Evolutionary conservation across 2,888 invertebrate species (phyloP).

Genomic region (Cheilosia impressa): DNA sequence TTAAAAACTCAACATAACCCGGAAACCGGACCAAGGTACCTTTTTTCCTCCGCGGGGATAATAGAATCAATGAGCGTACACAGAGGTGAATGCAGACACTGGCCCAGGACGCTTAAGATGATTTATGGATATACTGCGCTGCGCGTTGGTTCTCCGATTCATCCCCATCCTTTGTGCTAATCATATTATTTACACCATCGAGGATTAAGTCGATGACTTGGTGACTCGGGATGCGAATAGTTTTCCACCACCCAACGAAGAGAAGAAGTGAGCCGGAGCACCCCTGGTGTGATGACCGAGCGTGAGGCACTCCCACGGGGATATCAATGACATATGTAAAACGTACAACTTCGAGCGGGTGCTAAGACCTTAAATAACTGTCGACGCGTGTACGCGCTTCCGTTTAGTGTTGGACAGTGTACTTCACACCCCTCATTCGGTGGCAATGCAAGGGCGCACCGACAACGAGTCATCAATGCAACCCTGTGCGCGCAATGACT

Average conservation of each 20-base stretch:
- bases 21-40: slow-evolving; percentile 43
- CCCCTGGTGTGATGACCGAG: slow-evolving; percentile 77
- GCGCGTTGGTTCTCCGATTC: slow-evolving; percentile 47
- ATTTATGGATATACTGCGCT: slow-evolving; percentile 66
- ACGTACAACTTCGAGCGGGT: slow-evolving; percentile 81
- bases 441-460: slow-evolving; percentile 12
- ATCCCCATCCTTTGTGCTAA: slow-evolving; percentile 80
- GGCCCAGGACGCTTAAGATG: slow-evolving; percentile 56
- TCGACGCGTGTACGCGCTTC: slow-evolving; percentile 80
- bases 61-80: slow-evolving; percentile 19
- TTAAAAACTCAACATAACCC: slow-evolving; percentile 36
- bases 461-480: slow-evolving; percentile 42
- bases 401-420: slow-evolving; percentile 59
- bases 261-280: slow-evolving; percentile 50
- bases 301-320: slow-evolving; percentile 83
- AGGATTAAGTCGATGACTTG: slow-evolving; percentile 83
- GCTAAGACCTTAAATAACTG: slow-evolving; percentile 82
- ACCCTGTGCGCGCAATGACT: slow-evolving; percentile 59
- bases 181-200: slow-evolving; percentile 84
- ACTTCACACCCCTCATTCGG: slow-evolving; percentile 61
- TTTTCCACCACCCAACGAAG: slow-evolving; percentile 58
- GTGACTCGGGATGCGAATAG: slow-evolving; percentile 74
- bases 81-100: slow-evolving; percentile 14
- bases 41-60: slow-evolving; percentile 28
- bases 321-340: slow-evolving; percentile 84